Evolutionary conservation across 2,797 vertebrate species (phyloP).

Genomic region (Acrossocheilus fasciatus): DNA sequence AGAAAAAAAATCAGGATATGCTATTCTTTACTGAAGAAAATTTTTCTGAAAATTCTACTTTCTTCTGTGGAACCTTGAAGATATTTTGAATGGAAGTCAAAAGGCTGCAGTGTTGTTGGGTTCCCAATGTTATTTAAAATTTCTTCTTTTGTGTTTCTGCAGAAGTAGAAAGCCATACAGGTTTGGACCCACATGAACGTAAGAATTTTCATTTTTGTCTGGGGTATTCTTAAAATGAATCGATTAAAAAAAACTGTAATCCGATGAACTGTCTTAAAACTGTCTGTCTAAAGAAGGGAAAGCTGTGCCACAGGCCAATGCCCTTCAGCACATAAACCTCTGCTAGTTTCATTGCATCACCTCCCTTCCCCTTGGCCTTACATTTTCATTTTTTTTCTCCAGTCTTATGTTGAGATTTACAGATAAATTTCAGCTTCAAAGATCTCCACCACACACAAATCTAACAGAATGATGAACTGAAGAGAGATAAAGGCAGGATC

Average conservation of each 20-base stretch:
- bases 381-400: background rate
- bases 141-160: background rate
- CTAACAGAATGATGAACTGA: background rate
- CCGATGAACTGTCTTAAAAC: background rate
- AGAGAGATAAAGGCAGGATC: conserved; percentile 18
- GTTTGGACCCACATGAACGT: background rate
- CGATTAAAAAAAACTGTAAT: background rate
- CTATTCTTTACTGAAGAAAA: too few species aligned
- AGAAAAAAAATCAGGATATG: background rate
- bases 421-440: conserved; percentile 14
- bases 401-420: conserved; percentile 7
- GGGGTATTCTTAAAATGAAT: background rate
- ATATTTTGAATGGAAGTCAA: background rate
- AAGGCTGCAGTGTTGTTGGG: background rate
- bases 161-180: background rate
- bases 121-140: background rate
- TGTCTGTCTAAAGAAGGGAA: conserved; percentile 14
- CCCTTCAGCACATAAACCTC: conserved; percentile 56
- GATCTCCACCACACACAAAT: background rate
- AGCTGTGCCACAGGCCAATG: conserved; percentile 30
- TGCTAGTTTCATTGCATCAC: conserved; percentile 21
- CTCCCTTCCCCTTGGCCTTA: background rate
- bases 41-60: background rate
- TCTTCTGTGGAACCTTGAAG: background rate
- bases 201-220: background rate